Conservation (phyloP, 2,113 vertebrate species). For the Xenus cinereus region DNA sequence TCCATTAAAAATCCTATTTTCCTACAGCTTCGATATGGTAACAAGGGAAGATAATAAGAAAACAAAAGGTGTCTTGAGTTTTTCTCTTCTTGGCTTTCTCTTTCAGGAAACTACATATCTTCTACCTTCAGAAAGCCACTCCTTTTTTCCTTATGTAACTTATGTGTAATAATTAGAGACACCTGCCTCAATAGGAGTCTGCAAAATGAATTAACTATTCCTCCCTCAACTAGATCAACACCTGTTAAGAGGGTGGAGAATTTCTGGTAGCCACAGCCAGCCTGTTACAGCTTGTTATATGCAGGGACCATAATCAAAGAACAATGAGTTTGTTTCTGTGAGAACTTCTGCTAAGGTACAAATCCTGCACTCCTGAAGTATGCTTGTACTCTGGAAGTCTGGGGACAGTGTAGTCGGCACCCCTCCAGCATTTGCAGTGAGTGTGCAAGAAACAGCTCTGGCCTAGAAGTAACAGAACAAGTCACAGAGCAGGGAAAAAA, state of each 20-base stretch:
- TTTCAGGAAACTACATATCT: neutral
- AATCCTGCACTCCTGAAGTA: neutral
- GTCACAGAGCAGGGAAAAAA: neutral
- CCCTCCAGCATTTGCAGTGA: neutral
- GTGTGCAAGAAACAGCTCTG: neutral
- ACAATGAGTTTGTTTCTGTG: neutral
- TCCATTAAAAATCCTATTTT: neutral
- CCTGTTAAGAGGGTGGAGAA: neutral
- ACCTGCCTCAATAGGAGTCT: neutral
- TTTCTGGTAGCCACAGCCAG: neutral
- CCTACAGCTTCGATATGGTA: neutral
- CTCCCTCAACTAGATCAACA: neutral
- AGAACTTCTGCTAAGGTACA: neutral
- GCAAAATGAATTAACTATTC: neutral
- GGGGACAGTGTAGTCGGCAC: neutral
- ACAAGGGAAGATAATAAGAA: neutral
- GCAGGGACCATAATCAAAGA: neutral
- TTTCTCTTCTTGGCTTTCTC: neutral
- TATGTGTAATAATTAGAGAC: neutral
- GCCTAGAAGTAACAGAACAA: neutral
- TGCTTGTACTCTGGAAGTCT: neutral
- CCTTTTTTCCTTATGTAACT: neutral
- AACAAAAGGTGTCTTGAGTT: neutral
- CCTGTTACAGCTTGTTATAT: neutral
- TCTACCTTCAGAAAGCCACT: neutral